Conservation (phyloP, 2,113 vertebrate species). For the Xiphias gladius region DNA sequence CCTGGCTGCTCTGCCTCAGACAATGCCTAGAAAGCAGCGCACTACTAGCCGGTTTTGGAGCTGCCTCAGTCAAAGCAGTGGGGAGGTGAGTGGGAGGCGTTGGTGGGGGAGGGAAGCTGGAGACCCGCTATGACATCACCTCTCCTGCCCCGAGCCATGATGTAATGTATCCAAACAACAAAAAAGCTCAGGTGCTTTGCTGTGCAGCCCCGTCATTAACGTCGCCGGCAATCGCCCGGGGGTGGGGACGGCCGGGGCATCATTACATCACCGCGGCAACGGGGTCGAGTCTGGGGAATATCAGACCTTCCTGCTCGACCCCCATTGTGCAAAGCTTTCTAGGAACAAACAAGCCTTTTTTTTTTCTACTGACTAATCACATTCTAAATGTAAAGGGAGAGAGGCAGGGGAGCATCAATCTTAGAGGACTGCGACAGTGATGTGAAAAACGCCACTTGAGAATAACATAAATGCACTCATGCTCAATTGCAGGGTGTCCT, state of each 20-base stretch:
- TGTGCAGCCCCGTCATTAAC: conserved; percentile 68
- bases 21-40: conserved; percentile 57
- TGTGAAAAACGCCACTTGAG: conserved; percentile 49
- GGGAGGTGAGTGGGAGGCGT: conserved; percentile 61
- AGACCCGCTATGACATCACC: conserved; percentile 83
- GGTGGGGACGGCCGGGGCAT: conserved; percentile 45
- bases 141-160: conserved; percentile 75
- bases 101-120: conserved; percentile 55
- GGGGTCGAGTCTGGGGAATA: conserved; percentile 70
- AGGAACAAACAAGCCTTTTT: conserved; percentile 63
- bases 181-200: conserved; percentile 80
- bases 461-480: conserved; percentile 51
- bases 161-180: conserved; percentile 84
- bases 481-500: conserved; percentile 45
- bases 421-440: conserved; percentile 33
- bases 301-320: conserved; percentile 38
- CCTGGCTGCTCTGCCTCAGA: conserved; percentile 42
- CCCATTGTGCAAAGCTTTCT: conserved; percentile 56
- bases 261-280: conserved; percentile 82
- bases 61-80: conserved; percentile 62
- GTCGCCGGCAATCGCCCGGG: conserved; percentile 59
- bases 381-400: conserved; percentile 38
- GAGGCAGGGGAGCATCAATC: conserved; percentile 37
- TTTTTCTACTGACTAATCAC: conserved; percentile 66
- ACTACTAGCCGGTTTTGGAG: conserved; percentile 57